phyloP scores from a whole-genome alignment of 2,113 vertebrate species.

The Cryptotis parvus region DNA sequence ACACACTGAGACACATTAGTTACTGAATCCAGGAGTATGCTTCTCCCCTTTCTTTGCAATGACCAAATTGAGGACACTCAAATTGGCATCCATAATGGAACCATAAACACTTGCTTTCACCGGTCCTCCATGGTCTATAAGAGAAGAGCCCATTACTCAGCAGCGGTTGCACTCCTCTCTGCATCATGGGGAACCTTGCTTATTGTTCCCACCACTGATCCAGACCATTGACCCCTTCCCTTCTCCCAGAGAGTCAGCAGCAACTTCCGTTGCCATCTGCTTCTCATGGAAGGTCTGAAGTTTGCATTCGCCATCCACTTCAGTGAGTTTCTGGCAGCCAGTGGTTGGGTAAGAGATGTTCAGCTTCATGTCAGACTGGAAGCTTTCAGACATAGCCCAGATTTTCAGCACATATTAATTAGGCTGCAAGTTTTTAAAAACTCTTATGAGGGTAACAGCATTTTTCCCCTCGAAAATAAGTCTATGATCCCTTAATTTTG shows the following conservation, averaged over 20 bases:
- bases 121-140: slow-evolving; percentile 96
- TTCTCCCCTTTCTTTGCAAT: slow-evolving; percentile 98
- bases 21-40: slow-evolving; percentile 97
- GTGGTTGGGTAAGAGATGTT: too few species aligned
- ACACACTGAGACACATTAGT: slow-evolving; percentile 97
- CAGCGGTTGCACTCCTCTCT: slow-evolving; percentile 96
- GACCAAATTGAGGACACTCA: slow-evolving; percentile 98
- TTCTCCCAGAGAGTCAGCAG: too few species aligned
- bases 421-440: neutral
- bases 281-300: too few species aligned
- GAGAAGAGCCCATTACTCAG: slow-evolving; percentile 99
- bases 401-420: neutral
- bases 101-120: slow-evolving; percentile 97
- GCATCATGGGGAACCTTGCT: slow-evolving; percentile 99
- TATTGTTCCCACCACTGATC: slow-evolving; percentile 98
- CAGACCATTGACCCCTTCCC: slow-evolving; percentile 88
- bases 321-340: too few species aligned
- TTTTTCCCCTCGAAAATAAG: neutral
- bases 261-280: too few species aligned
- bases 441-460: too few species aligned
- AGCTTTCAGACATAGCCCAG: neutral
- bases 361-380: neutral
- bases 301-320: too few species aligned
- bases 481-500: neutral
- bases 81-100: slow-evolving; percentile 97